A percentile compares a stretch with the other conserved stretches of the same genome.
phyloP scores from a whole-genome alignment of 2,888 invertebrate species.

The Nysson spinosus region DNA sequence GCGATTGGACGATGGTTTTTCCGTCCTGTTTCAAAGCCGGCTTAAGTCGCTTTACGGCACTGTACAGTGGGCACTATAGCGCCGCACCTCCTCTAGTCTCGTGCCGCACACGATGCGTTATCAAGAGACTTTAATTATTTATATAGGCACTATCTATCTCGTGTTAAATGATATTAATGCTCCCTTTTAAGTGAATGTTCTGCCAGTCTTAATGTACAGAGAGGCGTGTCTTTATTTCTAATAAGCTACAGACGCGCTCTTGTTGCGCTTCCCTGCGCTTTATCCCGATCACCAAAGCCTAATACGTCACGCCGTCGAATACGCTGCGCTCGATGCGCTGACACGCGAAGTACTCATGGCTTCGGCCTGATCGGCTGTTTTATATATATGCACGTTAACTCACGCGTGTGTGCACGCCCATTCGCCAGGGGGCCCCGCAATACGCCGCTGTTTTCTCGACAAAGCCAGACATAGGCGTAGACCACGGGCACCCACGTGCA shows the following conservation, averaged over 20 bases:
- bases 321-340: conserved; percentile 29
- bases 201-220: too few relatives aligned
- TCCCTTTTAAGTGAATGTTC: neutral
- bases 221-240: too few relatives aligned
- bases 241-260: too few relatives aligned
- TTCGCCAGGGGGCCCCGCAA: conserved; percentile 38
- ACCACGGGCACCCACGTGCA: neutral
- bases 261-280: neutral
- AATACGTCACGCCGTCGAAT: too few relatives aligned
- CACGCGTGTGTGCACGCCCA: conserved; percentile 36
- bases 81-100: neutral
- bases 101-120: neutral
- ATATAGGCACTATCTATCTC: neutral
- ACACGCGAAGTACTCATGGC: conserved; percentile 57
- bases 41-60: too few relatives aligned
- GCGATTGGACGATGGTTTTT: too few relatives aligned
- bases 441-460: conserved; percentile 18
- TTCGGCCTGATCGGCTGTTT: conserved; percentile 40
- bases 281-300: conserved; percentile 8
- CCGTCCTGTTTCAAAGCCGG: too few relatives aligned
- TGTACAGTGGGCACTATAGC: neutral
- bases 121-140: neutral
- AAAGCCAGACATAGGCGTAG: neutral
- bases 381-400: conserved; percentile 23
- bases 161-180: conserved; percentile 6